Base-by-base conservation (phyloP, 92 coral and sea anemone species). In the Bergia sp. region DNA sequence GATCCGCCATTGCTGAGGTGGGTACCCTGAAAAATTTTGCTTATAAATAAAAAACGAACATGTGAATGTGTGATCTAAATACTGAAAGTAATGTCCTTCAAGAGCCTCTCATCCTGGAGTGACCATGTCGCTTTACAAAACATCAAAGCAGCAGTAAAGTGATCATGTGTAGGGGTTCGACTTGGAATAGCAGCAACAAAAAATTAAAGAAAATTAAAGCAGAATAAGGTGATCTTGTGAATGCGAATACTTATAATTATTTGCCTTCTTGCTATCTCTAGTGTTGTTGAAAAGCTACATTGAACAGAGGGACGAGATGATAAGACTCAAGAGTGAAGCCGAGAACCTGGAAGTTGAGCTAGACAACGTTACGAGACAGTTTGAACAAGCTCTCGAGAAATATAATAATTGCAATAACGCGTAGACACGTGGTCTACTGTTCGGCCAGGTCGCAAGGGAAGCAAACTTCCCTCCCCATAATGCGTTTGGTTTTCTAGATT, bases 211-310 rank as follows among this genome's bases (percentile, higher is more conserved):
- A 50, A 50, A 6, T 50, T 2, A 21, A 67, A 75, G 20, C 40
- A 13, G 38, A 37, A 47, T 47, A 47, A 8, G 57, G 15, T 50
- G 57, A 9, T 5, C 15, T 18, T 18, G 11, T 15, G 55, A 50
- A 13, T 50, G 57, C 1, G 2, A 1, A 36, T 37, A 23, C 23
- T 12, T 55, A 3, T 53, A 80, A 36, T 57, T 18, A 73, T 53
- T 15, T 47, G 2, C n/a, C 40, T 41, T 65, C 21, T 72, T 76
- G 29, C 76, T 66, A 15, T 79, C 82, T 90, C 29, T 74, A 97
- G 99, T 94, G 80, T 88, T 97, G 44, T 89, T 97, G 44, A 87
- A 85, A 6, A 91, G 94, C 82, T 97, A 94, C 89, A 88, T 92
- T 2, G 73, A 61, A 9, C 99, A 97, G 79, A 84, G 96, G 47